These are phyloP conservation scores for Hippocampus zosterae DNA, from an alignment of 2,113 vertebrate species.

Conservation along the genomic window DNA sequence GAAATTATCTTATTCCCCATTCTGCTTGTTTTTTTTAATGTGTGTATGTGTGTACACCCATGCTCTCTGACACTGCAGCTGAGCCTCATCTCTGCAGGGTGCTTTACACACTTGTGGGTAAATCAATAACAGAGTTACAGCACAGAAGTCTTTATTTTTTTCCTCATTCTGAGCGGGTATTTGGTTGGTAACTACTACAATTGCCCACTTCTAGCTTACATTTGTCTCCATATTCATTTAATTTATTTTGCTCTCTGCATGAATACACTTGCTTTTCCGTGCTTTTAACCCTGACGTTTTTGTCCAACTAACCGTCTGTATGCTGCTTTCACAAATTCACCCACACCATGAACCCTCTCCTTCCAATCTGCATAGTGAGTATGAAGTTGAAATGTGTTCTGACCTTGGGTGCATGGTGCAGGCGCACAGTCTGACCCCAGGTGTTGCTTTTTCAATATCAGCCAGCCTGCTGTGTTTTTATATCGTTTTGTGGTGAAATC, in stretches of 20 bases:
- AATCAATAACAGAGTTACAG: slow-evolving; percentile 16
- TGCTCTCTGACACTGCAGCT: slow-evolving; percentile 55
- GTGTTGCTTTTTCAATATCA: slow-evolving; percentile 36
- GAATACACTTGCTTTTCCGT: slow-evolving; percentile 8
- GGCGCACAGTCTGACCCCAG: slow-evolving; percentile 39
- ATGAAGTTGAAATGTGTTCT: slow-evolving; percentile 53
- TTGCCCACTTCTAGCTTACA: background rate
- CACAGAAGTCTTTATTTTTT: slow-evolving; percentile 16
- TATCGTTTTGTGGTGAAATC: slow-evolving; percentile 33
- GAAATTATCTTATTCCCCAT: slow-evolving; percentile 43
- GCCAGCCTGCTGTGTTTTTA: slow-evolving; percentile 11
- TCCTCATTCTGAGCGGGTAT: background rate
- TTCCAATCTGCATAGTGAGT: slow-evolving; percentile 34
- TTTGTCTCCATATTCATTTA: background rate
- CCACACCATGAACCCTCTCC: slow-evolving; percentile 33
- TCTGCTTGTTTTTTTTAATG: slow-evolving; percentile 35
- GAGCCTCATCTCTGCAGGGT: slow-evolving; percentile 48
- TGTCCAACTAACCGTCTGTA: background rate
- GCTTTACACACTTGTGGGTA: slow-evolving; percentile 44
- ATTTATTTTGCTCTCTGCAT: background rate
- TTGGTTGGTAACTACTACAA: slow-evolving; percentile 5
- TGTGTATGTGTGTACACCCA: slow-evolving; percentile 26
- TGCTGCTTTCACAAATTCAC: slow-evolving; percentile 39
- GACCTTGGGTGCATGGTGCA: slow-evolving; percentile 35
- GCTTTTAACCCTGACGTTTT: slow-evolving; percentile 30